Conservation (phyloP, 30 jellyfish, hydroid and myxozoan genomes). For the Phacellophora camtschatica region DNA sequence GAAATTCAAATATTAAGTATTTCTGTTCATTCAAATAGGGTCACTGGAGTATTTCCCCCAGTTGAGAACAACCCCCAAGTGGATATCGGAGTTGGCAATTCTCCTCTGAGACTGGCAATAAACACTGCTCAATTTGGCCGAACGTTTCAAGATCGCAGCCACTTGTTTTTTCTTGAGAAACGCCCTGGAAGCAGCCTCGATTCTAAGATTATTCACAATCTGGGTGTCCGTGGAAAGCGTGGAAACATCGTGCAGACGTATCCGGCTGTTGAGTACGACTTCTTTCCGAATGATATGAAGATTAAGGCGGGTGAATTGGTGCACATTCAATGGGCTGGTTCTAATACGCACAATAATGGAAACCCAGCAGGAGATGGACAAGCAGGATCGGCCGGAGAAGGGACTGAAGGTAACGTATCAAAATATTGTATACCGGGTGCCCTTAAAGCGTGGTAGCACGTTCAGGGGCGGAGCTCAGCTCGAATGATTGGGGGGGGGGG, state of each 20-base stretch:
- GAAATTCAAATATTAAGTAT: no score
- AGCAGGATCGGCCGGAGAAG: constrained; percentile 97
- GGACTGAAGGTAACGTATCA: constrained; percentile 69
- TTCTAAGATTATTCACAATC: constrained; percentile 53
- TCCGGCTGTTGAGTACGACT: constrained; percentile 99
- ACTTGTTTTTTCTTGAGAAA: constrained; percentile 52
- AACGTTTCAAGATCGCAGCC: constrained; percentile 98
- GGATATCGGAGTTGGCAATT: constrained; percentile 80
- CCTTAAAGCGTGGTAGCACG: no score
- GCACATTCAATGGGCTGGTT: constrained; percentile 96
- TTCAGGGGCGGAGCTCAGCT: no score
- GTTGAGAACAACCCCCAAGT: constrained; percentile 95
- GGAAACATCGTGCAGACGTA: constrained; percentile 86
- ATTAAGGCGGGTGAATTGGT: constrained; percentile 61
- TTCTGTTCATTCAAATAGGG: constrained; percentile 37
- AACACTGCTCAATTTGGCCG: constrained; percentile 99
- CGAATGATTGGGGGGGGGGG: no score
- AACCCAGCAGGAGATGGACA: constrained; percentile 98
- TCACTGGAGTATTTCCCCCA: constrained; percentile 69
- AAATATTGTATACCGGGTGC: neutral
- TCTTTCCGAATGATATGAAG: constrained; percentile 79
- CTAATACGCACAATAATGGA: constrained; percentile 92
- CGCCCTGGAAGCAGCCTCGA: constrained; percentile 71
- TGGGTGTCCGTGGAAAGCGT: constrained; percentile 78
- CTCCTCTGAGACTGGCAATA: constrained; percentile 88